phyloP scores from a whole-genome alignment of 2,113 vertebrate genomes.

The Chaetura pelagica region DNA sequence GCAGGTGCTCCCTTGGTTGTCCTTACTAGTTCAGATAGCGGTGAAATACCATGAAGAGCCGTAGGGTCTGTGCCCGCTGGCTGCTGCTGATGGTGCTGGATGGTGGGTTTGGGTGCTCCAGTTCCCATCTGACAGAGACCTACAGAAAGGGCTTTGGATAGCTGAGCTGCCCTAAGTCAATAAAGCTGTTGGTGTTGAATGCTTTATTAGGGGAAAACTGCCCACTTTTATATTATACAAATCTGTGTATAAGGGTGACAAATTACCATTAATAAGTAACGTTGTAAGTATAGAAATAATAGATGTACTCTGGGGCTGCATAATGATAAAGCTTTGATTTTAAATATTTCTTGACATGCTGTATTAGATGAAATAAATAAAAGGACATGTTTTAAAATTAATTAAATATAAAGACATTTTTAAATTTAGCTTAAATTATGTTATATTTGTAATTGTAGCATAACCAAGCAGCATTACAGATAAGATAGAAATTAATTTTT shows the following conservation, averaged over 20 bases:
- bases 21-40: not conserved
- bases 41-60: not conserved
- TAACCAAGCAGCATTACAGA: not conserved
- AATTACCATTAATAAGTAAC: not conserved
- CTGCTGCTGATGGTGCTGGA: not conserved
- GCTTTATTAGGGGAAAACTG: not conserved
- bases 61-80: not conserved
- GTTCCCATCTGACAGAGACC: fast-evolving
- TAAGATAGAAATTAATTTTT: not conserved
- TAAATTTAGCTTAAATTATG: not conserved
- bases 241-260: not conserved
- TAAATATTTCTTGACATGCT: not conserved
- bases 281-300: not conserved
- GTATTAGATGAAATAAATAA: not conserved
- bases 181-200: not conserved
- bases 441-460: not conserved
- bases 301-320: not conserved
- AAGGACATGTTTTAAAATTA: no score
- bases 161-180: not conserved
- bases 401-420: not conserved
- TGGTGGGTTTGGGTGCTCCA: not conserved
- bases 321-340: not conserved
- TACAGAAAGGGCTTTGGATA: not conserved
- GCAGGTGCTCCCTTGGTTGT: not conserved
- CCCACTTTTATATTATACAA: not conserved